Percentiles rank a stretch among this genome's conserved stretches.
These are phyloP conservation scores for Noturus placidus DNA, from an alignment of 2,113 vertebrate genomes.

Conservation along the genomic window DNA sequence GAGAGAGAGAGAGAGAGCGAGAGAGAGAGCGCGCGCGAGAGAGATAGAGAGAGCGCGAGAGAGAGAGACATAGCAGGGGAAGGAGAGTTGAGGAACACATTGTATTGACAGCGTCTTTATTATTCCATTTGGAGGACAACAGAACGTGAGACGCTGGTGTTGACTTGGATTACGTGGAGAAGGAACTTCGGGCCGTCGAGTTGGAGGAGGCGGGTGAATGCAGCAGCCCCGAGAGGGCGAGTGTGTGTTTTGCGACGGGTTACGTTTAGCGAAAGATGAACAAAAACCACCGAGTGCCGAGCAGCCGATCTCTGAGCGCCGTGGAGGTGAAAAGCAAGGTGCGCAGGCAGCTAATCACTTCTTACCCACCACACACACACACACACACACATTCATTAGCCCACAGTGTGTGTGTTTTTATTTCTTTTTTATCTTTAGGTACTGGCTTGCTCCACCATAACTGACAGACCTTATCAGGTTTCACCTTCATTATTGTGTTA, in stretches of 20 bases:
- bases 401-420: not conserved
- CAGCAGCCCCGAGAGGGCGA: constrained; percentile 57
- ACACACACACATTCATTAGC: not conserved
- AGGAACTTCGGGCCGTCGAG: constrained; percentile 35
- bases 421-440: not conserved
- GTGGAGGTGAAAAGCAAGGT: constrained; percentile 84
- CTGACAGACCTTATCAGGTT: not conserved
- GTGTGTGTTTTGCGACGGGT: constrained; percentile 55
- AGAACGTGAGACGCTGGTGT: not conserved
- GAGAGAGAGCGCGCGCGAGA: not conserved
- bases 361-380: not conserved
- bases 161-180: constrained; percentile 41
- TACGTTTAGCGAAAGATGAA: constrained; percentile 76
- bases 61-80: not conserved
- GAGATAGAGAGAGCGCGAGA: not conserved
- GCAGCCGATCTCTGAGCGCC: constrained; percentile 72
- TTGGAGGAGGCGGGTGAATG: constrained; percentile 41
- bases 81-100: constrained; percentile 47
- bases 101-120: constrained; percentile 55
- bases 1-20: not conserved
- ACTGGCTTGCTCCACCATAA: not conserved
- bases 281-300: constrained; percentile 75
- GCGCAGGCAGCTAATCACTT: constrained; percentile 45
- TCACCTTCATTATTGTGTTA: not conserved
- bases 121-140: constrained; percentile 11